Evolutionary conservation across 37 sponge, comb jelly and placozoan species (phyloP).

Genomic region (Amphimedon queenslandica): DNA sequence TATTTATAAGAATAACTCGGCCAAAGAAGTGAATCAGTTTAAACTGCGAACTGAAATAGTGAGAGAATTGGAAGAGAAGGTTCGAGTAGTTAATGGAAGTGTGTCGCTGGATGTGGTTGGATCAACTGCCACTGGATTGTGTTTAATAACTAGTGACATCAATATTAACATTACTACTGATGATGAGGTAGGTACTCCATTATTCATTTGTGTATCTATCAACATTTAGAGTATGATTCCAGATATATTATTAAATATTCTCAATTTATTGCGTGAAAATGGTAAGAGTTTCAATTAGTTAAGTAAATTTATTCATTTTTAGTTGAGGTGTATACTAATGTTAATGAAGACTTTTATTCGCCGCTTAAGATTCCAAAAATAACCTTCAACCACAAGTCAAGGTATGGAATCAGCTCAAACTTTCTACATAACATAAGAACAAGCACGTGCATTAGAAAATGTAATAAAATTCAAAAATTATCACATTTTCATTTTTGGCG

Average conservation of each 20-base stretch:
- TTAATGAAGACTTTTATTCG: conserved; percentile 26
- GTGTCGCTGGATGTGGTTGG: conserved; percentile 56
- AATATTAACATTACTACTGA: conserved; percentile 52
- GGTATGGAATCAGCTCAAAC: conserved; percentile 12
- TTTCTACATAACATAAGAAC: too few species aligned
- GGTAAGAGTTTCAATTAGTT: neutral
- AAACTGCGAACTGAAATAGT: conserved; percentile 4
- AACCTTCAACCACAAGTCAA: conserved; percentile 22
- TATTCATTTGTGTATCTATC: conserved; percentile 1
- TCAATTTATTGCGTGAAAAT: neutral
- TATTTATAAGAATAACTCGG: conserved; percentile 12
- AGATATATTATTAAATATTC: neutral
- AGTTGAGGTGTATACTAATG: conserved; percentile 10
- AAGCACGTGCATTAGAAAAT: too few species aligned
- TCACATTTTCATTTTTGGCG: too few species aligned
- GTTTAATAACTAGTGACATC: conserved; percentile 47
- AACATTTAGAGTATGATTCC: neutral
- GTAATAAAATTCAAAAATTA: too few species aligned
- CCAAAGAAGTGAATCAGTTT: neutral
- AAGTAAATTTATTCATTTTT: neutral
- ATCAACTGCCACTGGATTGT: conserved; percentile 49
- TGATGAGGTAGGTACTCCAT: neutral
- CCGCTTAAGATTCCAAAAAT: conserved; percentile 24
- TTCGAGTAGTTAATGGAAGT: conserved; percentile 20
- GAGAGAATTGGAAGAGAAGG: conserved; percentile 8